These are phyloP conservation scores for Dermatophagoides farinae DNA, from an alignment of 1,140 invertebrate genomes.

Conservation along the genomic window DNA sequence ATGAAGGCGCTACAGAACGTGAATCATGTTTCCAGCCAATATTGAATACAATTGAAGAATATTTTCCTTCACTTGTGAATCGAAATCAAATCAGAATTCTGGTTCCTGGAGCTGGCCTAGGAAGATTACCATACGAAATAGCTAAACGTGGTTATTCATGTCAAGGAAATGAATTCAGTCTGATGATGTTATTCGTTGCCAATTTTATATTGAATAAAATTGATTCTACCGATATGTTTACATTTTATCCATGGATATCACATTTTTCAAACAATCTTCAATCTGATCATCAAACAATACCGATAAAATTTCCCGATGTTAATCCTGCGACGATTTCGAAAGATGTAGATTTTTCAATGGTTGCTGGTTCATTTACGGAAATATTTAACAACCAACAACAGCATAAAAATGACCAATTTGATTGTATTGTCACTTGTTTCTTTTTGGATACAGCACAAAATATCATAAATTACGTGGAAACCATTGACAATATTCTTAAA, in stretches of 20 bases:
- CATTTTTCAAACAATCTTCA: slow-evolving; percentile 72
- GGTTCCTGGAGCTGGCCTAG: slow-evolving; percentile 83
- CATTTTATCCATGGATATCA: slow-evolving; percentile 78
- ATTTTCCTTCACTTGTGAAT: background rate
- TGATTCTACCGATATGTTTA: slow-evolving; percentile 28
- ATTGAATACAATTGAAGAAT: slow-evolving; percentile 49
- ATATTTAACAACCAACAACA: slow-evolving; percentile 39
- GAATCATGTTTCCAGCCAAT: slow-evolving; percentile 74
- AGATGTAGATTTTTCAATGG: slow-evolving; percentile 69
- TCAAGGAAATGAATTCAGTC: slow-evolving; percentile 91
- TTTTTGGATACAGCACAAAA: slow-evolving; percentile 97
- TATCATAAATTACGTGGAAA: slow-evolving; percentile 80
- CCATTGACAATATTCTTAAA: slow-evolving; percentile 73
- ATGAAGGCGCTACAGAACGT: slow-evolving; percentile 56
- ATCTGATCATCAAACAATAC: slow-evolving; percentile 52
- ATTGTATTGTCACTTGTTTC: slow-evolving; percentile 87
- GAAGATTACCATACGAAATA: slow-evolving; percentile 77
- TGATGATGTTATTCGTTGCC: slow-evolving; percentile 91
- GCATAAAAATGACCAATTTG: slow-evolving; percentile 54
- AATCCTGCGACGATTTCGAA: slow-evolving; percentile 42
- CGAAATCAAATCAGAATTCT: slow-evolving; percentile 34
- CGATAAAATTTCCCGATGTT: slow-evolving; percentile 71
- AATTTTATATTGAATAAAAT: slow-evolving; percentile 84
- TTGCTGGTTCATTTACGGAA: slow-evolving; percentile 78
- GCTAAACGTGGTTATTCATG: slow-evolving; percentile 66